Conservation (phyloP, 2,888 invertebrate species). For the Norana najaformis region DNA sequence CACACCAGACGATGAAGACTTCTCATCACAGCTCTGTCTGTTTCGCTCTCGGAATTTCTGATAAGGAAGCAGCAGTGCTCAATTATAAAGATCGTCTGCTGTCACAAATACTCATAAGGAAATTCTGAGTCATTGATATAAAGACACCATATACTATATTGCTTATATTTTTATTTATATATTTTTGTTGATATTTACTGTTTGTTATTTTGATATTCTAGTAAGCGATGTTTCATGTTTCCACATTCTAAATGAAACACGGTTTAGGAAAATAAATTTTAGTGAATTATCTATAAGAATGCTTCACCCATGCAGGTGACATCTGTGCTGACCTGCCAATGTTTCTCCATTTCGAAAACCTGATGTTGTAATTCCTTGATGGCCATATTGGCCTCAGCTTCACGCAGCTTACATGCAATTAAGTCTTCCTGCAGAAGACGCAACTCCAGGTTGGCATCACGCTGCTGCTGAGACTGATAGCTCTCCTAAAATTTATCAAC, state of each 20-base stretch:
- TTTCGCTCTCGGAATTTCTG: conserved; percentile 25
- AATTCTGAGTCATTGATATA: neutral
- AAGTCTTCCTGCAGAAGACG: conserved; percentile 95
- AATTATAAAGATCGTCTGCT: neutral
- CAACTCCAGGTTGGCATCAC: conserved; percentile 69
- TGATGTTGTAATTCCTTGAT: conserved; percentile 79
- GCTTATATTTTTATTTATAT: neutral
- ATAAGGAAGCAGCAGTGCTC: neutral
- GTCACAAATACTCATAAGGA: neutral
- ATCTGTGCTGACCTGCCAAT: conserved; percentile 44
- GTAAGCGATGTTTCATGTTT: neutral
- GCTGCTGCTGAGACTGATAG: neutral
- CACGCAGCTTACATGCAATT: conserved; percentile 92
- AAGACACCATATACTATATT: too few species aligned
- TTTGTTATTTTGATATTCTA: neutral
- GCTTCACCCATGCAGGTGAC: neutral
- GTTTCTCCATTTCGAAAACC: conserved; percentile 55
- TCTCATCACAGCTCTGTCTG: neutral
- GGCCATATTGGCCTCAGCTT: conserved; percentile 94
- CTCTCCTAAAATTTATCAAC: neutral
- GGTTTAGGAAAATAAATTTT: neutral
- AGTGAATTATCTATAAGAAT: neutral
- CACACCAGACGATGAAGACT: neutral
- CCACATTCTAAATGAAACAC: neutral
- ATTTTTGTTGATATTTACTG: neutral